Evolutionary conservation across 1,140 invertebrate genomes (phyloP).

Genomic region (Caerostris extrusa): DNA sequence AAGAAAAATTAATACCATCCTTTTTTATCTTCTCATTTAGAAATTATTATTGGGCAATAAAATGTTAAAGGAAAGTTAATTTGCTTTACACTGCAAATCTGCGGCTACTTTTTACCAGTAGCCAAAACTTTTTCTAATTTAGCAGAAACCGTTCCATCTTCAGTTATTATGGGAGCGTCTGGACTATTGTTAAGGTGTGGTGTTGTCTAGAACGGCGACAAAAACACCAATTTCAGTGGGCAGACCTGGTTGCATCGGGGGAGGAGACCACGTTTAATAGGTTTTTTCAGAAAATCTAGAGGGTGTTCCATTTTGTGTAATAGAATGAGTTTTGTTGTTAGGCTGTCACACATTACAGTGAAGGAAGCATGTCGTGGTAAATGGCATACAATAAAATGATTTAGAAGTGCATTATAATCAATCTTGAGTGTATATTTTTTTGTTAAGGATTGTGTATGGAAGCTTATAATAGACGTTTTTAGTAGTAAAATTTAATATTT

Average conservation of each 20-base stretch:
- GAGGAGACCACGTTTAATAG: constrained; percentile 29
- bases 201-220: neutral
- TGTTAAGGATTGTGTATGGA: too few species aligned
- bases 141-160: constrained; percentile 18
- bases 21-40: neutral
- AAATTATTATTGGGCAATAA: constrained; percentile 13
- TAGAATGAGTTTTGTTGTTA: neutral
- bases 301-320: neutral
- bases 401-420: neutral
- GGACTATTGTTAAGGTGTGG: neutral
- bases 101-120: constrained; percentile 32
- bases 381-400: neutral
- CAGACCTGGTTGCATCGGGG: neutral
- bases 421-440: neutral
- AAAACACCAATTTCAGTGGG: constrained; percentile 53
- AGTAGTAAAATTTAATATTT: too few species aligned
- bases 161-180: neutral
- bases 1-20: neutral
- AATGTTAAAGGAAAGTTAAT: constrained; percentile 5
- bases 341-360: neutral
- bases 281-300: neutral
- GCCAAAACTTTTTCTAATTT: neutral
- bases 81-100: neutral
- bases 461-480: too few species aligned
- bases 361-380: neutral